phyloP scores from a whole-genome alignment of 2,113 vertebrate genomes.

The Scartelaos histophorus region DNA sequence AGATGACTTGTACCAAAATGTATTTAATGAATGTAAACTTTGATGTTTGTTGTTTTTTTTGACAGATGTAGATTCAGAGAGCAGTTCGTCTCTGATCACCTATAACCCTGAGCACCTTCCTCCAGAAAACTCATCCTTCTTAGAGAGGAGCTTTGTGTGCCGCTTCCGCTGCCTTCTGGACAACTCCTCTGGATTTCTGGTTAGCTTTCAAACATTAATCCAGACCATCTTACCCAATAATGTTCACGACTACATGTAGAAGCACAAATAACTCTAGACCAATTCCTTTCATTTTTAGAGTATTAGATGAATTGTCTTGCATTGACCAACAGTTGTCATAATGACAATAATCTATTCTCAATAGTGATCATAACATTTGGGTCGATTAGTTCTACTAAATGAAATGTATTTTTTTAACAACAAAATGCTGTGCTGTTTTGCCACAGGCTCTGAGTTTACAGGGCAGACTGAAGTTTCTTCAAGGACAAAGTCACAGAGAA shows the following conservation, averaged over 20 bases:
- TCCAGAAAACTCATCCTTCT: conserved; percentile 88
- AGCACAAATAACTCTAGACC: too few relatives aligned
- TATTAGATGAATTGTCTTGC: background rate
- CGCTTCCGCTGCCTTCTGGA: conserved; percentile 92
- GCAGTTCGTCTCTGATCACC: conserved; percentile 67
- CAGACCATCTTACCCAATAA: background rate
- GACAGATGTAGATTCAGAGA: conserved; percentile 60
- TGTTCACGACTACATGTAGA: too few relatives aligned
- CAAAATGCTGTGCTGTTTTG: background rate
- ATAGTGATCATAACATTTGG: too few relatives aligned
- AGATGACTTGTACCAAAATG: too few relatives aligned
- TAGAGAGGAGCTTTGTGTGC: conserved; percentile 90
- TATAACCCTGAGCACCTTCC: conserved; percentile 87
- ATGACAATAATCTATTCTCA: background rate
- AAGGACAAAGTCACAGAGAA: conserved; percentile 71
- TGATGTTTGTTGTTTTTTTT: background rate
- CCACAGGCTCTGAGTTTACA: conserved; percentile 78
- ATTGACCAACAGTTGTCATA: background rate
- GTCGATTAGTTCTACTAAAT: too few relatives aligned
- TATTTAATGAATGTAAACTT: too few relatives aligned
- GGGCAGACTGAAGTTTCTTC: conserved; percentile 80
- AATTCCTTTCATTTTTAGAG: background rate
- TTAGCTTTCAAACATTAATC: conserved; percentile 54
- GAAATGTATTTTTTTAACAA: too few relatives aligned
- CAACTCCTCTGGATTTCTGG: conserved; percentile 95